Conservation (phyloP, 1,140 invertebrate genomes). For the Triops longicaudatus region DNA sequence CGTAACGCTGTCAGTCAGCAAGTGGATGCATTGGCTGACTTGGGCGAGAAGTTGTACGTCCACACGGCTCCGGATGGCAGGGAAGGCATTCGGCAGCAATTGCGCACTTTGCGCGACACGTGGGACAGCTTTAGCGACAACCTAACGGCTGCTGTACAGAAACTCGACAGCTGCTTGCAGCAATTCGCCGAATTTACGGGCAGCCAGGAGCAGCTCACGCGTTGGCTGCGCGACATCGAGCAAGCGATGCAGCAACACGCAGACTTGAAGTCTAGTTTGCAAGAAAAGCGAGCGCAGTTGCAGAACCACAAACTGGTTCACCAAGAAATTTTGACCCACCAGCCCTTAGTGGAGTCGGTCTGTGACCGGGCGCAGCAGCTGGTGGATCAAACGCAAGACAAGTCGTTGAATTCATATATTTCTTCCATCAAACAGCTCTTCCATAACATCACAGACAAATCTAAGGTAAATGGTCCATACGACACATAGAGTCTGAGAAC, state of each 20-base stretch:
- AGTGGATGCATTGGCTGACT: slow-evolving; percentile 76
- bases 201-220: slow-evolving; percentile 80
- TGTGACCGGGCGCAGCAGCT: slow-evolving; percentile 84
- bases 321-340: slow-evolving; percentile 89
- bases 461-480: slow-evolving; percentile 44
- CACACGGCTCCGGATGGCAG: slow-evolving; percentile 88
- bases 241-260: slow-evolving; percentile 83
- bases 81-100: slow-evolving; percentile 80
- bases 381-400: slow-evolving; percentile 80
- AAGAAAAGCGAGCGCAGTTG: slow-evolving; percentile 86
- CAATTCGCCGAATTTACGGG: slow-evolving; percentile 81
- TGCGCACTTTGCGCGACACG: slow-evolving; percentile 64
- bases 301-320: slow-evolving; percentile 89
- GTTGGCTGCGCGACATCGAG: slow-evolving; percentile 86
- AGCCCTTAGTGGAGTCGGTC: slow-evolving; percentile 76
- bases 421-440: slow-evolving; percentile 84
- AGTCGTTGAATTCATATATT: slow-evolving; percentile 71
- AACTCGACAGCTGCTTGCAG: slow-evolving; percentile 76
- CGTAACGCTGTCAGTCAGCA: slow-evolving; percentile 68
- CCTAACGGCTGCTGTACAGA: slow-evolving; percentile 63
- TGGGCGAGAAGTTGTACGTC: slow-evolving; percentile 82
- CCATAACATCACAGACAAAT: slow-evolving; percentile 76
- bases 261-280: slow-evolving; percentile 78
- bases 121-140: slow-evolving; percentile 84
- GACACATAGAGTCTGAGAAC: slow-evolving; percentile 27